These are phyloP conservation scores for Cebidichthys violaceus DNA, from an alignment of 2,113 vertebrate genomes.

Conservation along the genomic window DNA sequence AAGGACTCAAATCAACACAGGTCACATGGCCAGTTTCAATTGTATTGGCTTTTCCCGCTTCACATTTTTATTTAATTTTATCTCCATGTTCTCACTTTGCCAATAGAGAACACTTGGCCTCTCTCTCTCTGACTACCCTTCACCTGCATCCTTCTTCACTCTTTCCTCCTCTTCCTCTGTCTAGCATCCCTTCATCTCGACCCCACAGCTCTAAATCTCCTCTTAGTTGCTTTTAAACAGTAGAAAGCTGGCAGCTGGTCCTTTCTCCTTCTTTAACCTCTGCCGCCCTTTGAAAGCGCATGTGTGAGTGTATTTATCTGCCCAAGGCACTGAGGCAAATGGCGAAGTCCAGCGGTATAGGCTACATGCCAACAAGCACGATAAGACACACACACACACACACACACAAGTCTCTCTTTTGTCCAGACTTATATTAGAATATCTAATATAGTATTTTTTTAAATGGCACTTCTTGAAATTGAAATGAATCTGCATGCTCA, in stretches of 20 bases:
- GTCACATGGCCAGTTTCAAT: neutral
- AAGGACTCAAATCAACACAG: slow-evolving; percentile 25
- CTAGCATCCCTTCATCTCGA: neutral
- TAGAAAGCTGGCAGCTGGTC: slow-evolving; percentile 50
- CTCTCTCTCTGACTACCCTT: neutral
- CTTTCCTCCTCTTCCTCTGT: neutral
- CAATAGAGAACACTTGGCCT: neutral
- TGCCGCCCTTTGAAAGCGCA: slow-evolving; percentile 12
- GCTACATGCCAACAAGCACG: slow-evolving; percentile 32
- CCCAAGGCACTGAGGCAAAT: slow-evolving; percentile 45
- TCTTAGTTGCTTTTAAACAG: slow-evolving; percentile 36
- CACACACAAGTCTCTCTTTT: neutral
- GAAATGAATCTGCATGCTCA: neutral
- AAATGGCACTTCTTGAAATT: neutral
- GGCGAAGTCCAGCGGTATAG: slow-evolving; percentile 17
- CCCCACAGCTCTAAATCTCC: slow-evolving; percentile 16
- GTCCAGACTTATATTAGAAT: neutral
- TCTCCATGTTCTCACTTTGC: neutral
- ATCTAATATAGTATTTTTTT: neutral
- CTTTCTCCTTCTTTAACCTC: slow-evolving; percentile 65
- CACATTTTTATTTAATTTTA: neutral
- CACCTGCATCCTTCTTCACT: neutral
- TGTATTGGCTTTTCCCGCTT: neutral
- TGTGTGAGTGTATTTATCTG: slow-evolving; percentile 13
- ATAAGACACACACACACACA: slow-evolving; percentile 16